Conservation (phyloP, 1,140 invertebrate species). For the Plectus sambesii region DNA sequence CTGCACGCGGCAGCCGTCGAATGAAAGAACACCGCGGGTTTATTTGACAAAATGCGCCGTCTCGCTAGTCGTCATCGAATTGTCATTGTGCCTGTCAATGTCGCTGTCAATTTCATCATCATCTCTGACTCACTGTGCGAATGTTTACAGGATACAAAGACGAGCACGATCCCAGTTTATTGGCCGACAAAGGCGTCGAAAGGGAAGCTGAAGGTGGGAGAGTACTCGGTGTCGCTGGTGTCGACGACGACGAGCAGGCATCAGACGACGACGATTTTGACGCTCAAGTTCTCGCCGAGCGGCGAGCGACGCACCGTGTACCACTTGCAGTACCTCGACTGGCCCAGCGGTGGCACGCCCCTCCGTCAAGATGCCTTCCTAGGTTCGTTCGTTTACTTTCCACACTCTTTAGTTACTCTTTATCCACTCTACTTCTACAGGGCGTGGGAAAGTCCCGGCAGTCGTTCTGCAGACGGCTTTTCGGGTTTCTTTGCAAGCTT, state of each 20-base stretch:
- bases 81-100: no score
- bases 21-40: no score
- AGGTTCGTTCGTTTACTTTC: no score
- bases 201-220: slow-evolving; percentile 29
- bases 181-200: slow-evolving; percentile 31
- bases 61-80: no score
- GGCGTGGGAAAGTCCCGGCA: no score
- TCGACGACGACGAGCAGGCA: slow-evolving; percentile 20
- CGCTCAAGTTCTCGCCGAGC: slow-evolving; percentile 20
- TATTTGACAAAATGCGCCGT: no score
- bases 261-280: slow-evolving; percentile 33
- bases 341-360: slow-evolving; percentile 23
- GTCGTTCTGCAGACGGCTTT: no score
- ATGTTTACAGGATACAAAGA: slow-evolving; percentile 27
- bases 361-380: slow-evolving; percentile 20
- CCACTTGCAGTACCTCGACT: slow-evolving; percentile 31
- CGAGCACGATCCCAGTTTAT: slow-evolving; percentile 26
- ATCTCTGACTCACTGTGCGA: not conserved
- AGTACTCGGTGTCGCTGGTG: slow-evolving; percentile 18
- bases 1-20: no score
- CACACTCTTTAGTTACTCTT: no score
- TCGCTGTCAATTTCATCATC: not conserved
- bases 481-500: no score
- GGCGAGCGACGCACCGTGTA: slow-evolving; percentile 34
- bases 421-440: no score